phyloP scores from a whole-genome alignment of 1,140 invertebrate genomes.

The Drosophila tani region DNA sequence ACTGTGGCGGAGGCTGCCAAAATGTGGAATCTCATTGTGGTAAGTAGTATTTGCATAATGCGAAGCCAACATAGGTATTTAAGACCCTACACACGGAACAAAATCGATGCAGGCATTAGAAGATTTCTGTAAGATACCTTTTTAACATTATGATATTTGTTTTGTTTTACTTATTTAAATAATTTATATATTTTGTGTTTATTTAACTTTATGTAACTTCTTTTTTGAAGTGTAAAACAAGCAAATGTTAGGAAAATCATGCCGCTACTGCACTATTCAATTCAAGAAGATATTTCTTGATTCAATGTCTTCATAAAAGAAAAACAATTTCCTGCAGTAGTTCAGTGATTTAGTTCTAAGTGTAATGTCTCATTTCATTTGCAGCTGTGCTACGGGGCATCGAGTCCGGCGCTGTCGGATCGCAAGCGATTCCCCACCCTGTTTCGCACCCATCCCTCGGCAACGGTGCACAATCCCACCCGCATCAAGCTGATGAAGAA shows the following conservation, averaged over 20 bases:
- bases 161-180: background rate
- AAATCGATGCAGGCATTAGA: background rate
- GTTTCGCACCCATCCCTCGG: constrained; percentile 99
- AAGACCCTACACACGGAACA: background rate
- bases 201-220: background rate
- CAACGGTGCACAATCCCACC: constrained; percentile 99
- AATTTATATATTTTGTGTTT: too few relatives aligned
- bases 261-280: too few relatives aligned
- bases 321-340: too few relatives aligned
- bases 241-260: background rate
- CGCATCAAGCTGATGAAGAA: constrained; percentile 98
- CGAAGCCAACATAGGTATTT: constrained; percentile 3
- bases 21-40: constrained; percentile 99
- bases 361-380: constrained; percentile 57
- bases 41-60: constrained; percentile 87
- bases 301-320: too few relatives aligned
- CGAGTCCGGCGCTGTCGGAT: constrained; percentile 99
- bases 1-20: constrained; percentile 99
- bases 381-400: constrained; percentile 98
- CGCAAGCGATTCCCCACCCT: constrained; percentile 98
- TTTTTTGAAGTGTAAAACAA: background rate
- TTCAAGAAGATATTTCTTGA: too few relatives aligned
- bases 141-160: background rate
- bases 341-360: background rate
- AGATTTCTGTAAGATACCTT: too few relatives aligned